Base-by-base conservation (phyloP, 2,888 invertebrate species). In the Polyommatus iphigenia region DNA sequence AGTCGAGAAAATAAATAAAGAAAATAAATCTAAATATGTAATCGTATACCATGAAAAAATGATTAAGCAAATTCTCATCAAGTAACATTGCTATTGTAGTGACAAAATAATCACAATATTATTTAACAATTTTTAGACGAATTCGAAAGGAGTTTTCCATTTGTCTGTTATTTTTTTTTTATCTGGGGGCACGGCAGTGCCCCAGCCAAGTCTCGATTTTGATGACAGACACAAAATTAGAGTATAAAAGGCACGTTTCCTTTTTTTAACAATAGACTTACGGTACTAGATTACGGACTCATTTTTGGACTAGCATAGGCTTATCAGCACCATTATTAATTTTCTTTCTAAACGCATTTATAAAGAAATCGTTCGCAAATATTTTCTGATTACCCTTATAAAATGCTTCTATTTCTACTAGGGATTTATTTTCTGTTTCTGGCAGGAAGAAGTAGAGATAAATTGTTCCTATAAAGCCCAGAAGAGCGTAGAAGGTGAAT, bases 401-500 rank as follows among this genome's bases (percentile, higher is more conserved):
- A 72, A 85, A 91, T 0, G 87, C 86, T 86, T 95, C 95, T 20
- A 95, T 95, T 85, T 95, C 94, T n/a, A 91, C 88, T 18, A 95
- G 85, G 32, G 91, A 83, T 79, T 90, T 94, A 6, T 89, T 91
- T 82, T 95, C 95, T 0, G 95, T 95, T 85, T 95, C 95, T 36
- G 95, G 95, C 79, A 95, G 82, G 80, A 90, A 91, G 81, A 95
- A 90, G 82, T 95, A 95, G 6, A 95, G 87, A 81, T 94, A 94
- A 0, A 94, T 77, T 0, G 94, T 89, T 67, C 95, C 95, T 3
- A 94, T 77, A 18, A 94, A 84, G 3, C 92, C 93, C 20, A 94
- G 87, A 6, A 83, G 81, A 15, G 94, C 89, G 83, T 95, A 95
- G 3, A 95, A 81, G 73, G 88, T 91, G 81, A 95, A 94, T 0